Conservation (phyloP, 2,797 vertebrate species). For the Myotis planiceps region DNA sequence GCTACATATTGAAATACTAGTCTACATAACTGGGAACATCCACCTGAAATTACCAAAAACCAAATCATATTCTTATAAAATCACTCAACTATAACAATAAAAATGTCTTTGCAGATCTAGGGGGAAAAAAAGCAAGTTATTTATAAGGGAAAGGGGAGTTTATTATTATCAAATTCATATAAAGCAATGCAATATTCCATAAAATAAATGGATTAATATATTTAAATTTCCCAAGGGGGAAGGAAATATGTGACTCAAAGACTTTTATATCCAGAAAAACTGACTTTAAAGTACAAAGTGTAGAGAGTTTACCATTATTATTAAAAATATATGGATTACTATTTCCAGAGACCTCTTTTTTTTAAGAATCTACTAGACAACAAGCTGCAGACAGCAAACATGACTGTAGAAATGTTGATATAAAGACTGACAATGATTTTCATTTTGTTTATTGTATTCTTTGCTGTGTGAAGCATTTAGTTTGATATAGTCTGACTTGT, state of each 20-base stretch:
- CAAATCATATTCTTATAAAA: neutral
- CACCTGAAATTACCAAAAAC: neutral
- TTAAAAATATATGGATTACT: neutral
- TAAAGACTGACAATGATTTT: neutral
- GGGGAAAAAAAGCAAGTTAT: neutral
- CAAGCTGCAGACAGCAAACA: neutral
- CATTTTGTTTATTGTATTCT: too few species aligned
- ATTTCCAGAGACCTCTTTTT: neutral
- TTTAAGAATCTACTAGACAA: neutral
- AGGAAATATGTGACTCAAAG: neutral
- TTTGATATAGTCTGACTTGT: too few species aligned
- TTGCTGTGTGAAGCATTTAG: too few species aligned
- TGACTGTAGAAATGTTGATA: neutral
- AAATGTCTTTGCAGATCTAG: neutral
- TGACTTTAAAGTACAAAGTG: neutral
- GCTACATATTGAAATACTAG: neutral
- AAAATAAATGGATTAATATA: neutral
- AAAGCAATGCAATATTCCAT: neutral
- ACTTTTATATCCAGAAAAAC: neutral
- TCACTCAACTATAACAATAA: neutral
- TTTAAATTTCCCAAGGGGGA: neutral
- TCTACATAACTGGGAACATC: neutral
- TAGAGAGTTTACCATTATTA: neutral
- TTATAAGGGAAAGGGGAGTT: neutral
- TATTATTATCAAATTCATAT: constrained; percentile 17